Evolutionary conservation across 2,797 vertebrate species (phyloP).

Genomic region (Propithecus perrieri): DNA sequence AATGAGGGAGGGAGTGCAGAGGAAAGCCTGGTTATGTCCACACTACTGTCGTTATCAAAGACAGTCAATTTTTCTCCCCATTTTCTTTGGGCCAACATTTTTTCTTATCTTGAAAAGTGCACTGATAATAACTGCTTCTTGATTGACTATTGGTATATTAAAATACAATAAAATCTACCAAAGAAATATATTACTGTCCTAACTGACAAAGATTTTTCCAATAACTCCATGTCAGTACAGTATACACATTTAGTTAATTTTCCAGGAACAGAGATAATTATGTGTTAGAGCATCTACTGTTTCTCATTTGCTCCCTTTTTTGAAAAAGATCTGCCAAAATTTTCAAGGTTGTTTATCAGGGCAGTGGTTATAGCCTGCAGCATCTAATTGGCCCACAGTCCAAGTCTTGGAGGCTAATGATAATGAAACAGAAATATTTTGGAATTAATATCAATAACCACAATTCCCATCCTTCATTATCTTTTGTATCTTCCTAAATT

Average conservation of each 20-base stretch:
- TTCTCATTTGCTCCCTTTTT: neutral
- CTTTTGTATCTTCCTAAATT: constrained; percentile 36
- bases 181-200: neutral
- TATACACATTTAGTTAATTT: neutral
- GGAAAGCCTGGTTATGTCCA: neutral
- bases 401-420: neutral
- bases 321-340: neutral
- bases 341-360: neutral
- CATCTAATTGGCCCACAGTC: neutral
- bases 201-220: neutral
- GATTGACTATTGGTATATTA: neutral
- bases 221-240: neutral
- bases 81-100: neutral
- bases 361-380: neutral
- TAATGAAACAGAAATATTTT: constrained; percentile 26
- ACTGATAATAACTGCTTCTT: neutral
- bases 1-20: neutral
- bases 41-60: neutral
- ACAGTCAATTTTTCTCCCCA: neutral
- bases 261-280: neutral
- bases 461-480: constrained; percentile 23
- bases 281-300: too few species aligned
- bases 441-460: constrained; percentile 19
- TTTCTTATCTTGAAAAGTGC: neutral
- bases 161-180: neutral